Evolutionary conservation across 2,888 invertebrate genomes (phyloP).

Genomic region (Acanthococcus lagerstroemiae): DNA sequence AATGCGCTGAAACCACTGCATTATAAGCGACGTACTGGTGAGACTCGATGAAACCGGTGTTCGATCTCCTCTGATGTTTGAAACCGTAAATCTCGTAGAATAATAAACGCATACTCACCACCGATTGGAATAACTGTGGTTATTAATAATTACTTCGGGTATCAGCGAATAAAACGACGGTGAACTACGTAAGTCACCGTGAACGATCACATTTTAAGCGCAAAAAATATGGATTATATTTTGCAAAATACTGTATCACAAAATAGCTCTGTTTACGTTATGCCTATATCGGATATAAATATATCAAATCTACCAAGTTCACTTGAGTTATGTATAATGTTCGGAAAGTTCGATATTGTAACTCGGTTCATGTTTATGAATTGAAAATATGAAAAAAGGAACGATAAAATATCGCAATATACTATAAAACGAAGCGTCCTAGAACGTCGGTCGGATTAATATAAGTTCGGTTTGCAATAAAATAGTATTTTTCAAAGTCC

Average conservation of each 20-base stretch:
- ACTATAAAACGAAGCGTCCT: no score
- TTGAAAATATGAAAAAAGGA: neutral
- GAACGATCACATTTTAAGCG: constrained; percentile 5
- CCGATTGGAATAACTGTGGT: neutral
- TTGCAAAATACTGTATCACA: no score
- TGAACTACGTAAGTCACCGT: constrained; percentile 10
- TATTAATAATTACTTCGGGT: constrained; percentile 10
- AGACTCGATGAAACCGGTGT: no score
- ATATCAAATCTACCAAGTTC: neutral
- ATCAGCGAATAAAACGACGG: constrained; percentile 7
- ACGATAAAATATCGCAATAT: neutral
- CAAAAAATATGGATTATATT: constrained; percentile 8
- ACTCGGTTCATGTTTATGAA: constrained; percentile 19
- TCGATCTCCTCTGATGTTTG: neutral
- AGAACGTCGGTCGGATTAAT: neutral
- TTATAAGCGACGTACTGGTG: no score
- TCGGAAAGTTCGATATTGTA: constrained; percentile 16
- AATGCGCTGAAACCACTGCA: no score
- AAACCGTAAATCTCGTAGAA: constrained; percentile 1
- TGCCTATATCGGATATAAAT: constrained; percentile 6
- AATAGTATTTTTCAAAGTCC: constrained; percentile 15
- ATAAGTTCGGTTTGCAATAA: constrained; percentile 4
- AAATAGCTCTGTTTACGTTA: constrained; percentile 21
- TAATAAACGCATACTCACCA: constrained; percentile 23
- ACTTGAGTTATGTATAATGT: constrained; percentile 16